Base-by-base conservation (phyloP, 1,140 invertebrate species). In the Hormaphis cornu region DNA sequence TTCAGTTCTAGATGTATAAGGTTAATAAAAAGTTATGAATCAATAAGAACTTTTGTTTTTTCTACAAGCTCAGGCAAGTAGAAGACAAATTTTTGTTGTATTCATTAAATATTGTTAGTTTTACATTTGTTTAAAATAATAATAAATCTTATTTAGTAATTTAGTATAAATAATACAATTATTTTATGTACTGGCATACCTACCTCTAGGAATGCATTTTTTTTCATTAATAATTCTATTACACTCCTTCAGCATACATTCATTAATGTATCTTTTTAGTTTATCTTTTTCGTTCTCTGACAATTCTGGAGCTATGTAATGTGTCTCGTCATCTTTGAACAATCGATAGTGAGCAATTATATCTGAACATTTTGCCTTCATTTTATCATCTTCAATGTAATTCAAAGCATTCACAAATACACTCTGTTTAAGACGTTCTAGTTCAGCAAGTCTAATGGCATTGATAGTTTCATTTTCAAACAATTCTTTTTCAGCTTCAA, bases 341-440 rank as follows among this genome's bases (percentile, higher is more conserved):
- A 50, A 9, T 22, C 61, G 10, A 33, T 50, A 66, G 50, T 66
- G 61, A 22, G 28, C 24, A 48, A 7, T 50, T 22, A 63, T 30
- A 33, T 50, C 42, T 22, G 4, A 16, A 35, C 61, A 66, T 35
- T 66, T 66, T 22, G 22, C 16, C 20, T 33, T 66, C 9, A 66
- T 50, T 1, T 2, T 9, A 16, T 35, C 18, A 33, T 66, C 26
- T 22, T 66, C 18, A 16, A 66, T 66, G 5, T 46, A 44, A 16
- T 9, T 33, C 10, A 66, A 50, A 1, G 61, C 48, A 12, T 66
- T 66, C 4, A 66, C 42, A 35, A 66, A 50, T 50, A 66, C 50
- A 1, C 6, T 28, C 14, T 50, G 61, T 24, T 66, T 66, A 24
- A 30, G 12, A 33, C 4, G 1, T 46, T 46, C 18, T 16, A 50